Conservation (phyloP, 2,797 vertebrate species). For the Microtus agrestis region DNA sequence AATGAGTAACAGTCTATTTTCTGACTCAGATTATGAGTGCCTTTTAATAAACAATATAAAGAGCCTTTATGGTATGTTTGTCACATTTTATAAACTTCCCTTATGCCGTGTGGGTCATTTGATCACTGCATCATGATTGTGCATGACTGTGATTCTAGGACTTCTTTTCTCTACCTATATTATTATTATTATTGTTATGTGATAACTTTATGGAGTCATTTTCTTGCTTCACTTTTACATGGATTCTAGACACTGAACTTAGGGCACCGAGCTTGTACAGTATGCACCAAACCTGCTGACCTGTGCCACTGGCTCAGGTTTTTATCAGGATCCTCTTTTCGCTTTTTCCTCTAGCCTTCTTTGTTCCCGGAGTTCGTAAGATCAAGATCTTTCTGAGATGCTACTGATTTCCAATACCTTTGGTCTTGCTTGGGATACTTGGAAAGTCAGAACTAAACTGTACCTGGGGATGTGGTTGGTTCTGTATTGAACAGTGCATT, state of each 20-base stretch:
- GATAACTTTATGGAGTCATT: neutral
- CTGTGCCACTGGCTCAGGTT: neutral
- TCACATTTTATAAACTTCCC: neutral
- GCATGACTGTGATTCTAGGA: neutral
- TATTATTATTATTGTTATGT: no score
- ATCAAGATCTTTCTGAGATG: neutral
- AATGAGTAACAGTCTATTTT: conserved; percentile 5
- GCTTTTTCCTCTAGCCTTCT: neutral
- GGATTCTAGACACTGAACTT: neutral
- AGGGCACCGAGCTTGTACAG: neutral
- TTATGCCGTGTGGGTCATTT: neutral
- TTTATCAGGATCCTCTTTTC: neutral
- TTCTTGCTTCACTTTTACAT: neutral
- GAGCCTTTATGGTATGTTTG: neutral
- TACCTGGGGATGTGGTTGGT: neutral
- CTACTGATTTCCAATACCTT: neutral
- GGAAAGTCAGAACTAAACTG: neutral
- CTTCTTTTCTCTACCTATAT: neutral
- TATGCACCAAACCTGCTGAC: neutral
- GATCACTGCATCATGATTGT: neutral
- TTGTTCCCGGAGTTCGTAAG: neutral
- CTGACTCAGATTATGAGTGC: neutral
- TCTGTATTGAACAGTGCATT: neutral
- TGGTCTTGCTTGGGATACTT: neutral
- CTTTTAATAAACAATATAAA: neutral